phyloP scores from a whole-genome alignment of 2,888 invertebrate genomes.

The Sarcophaga subvicina region DNA sequence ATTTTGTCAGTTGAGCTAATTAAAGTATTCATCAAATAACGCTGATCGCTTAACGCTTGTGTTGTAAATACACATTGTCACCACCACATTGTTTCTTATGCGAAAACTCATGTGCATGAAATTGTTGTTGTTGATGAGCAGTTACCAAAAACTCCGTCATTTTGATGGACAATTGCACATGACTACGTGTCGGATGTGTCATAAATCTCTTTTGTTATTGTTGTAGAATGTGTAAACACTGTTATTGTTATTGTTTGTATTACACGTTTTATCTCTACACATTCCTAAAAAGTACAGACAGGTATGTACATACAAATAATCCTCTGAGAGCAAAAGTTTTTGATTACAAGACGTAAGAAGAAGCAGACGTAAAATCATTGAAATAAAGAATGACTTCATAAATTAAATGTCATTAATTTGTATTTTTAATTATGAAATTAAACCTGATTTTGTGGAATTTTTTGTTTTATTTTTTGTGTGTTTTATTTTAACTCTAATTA shows the following conservation, averaged over 20 bases:
- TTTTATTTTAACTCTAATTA: not conserved
- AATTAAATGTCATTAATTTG: not conserved
- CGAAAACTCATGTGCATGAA: not conserved
- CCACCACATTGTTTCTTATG: not conserved
- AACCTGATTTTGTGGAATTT: not conserved
- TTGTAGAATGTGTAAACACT: not conserved
- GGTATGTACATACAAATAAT: no score
- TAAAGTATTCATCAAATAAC: no score
- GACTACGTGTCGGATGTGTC: not conserved
- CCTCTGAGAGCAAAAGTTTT: no score
- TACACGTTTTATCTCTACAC: not conserved
- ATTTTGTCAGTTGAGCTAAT: not conserved
- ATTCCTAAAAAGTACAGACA: no score
- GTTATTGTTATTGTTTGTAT: not conserved
- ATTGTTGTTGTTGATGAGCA: not conserved
- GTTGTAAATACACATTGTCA: not conserved
- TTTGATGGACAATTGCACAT: not conserved
- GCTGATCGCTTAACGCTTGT: not conserved
- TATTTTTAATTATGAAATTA: not conserved
- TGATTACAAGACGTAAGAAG: no score
- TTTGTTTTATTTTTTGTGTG: not conserved
- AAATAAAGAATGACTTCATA: constrained; percentile 7
- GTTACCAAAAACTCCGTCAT: not conserved
- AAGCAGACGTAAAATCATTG: not conserved
- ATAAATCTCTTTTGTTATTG: not conserved